phyloP scores from a whole-genome alignment of 1,140 invertebrate species.

The Formica selysi region DNA sequence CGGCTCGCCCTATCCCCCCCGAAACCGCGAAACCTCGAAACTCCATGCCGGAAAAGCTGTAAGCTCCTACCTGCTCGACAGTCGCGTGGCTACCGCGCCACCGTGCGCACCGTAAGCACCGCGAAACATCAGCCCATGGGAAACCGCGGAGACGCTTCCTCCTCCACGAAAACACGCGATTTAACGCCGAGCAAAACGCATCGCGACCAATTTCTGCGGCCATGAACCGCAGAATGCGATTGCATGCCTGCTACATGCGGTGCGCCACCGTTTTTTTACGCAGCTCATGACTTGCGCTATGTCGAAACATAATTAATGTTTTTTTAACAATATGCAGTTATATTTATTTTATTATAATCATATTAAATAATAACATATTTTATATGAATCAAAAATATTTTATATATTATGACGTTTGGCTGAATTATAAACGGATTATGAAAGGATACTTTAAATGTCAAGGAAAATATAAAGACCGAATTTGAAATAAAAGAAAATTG shows the following conservation, averaged over 20 bases:
- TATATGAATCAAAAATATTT: background rate
- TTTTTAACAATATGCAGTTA: background rate
- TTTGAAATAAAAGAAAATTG: background rate
- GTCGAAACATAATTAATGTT: background rate
- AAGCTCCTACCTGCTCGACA: conserved; percentile 81
- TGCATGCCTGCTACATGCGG: conserved; percentile 2
- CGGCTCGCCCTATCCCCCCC: conserved; percentile 65
- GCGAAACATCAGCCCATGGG: conserved; percentile 40
- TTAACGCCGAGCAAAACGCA: conserved; percentile 27
- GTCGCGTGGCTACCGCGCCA: conserved; percentile 83
- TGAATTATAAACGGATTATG: background rate
- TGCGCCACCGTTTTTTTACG: background rate
- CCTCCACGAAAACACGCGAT: background rate
- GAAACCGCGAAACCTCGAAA: conserved; percentile 82
- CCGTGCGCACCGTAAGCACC: conserved; percentile 78
- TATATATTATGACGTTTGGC: background rate
- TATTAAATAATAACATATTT: background rate
- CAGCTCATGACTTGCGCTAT: background rate
- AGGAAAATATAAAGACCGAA: background rate
- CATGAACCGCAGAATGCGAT: conserved; percentile 23
- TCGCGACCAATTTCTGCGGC: no score
- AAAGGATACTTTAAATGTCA: background rate
- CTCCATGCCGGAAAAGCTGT: conserved; percentile 77
- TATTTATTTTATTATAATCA: no score
- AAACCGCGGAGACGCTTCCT: background rate